Base-by-base conservation (phyloP, 2,797 vertebrate species). In the Sebastes hopkinsi region DNA sequence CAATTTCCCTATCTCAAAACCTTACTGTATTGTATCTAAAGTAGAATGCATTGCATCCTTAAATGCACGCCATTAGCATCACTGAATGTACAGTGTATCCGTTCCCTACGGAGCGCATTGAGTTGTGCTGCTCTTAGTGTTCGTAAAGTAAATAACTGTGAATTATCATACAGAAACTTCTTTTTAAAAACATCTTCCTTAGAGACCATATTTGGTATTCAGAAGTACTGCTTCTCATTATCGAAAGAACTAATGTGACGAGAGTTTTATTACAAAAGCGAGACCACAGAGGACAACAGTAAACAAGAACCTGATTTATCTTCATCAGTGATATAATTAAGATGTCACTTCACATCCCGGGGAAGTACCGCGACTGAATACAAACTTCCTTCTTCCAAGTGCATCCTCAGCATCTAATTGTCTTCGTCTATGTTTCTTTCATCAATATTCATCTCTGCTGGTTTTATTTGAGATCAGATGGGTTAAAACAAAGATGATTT, bases 321-420 rank as follows among this genome's bases (percentile, higher is more conserved):
- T 82, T 90, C 72, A 91, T 90, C 83, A 87, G 58, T 74, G 77
- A 72, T 80, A 69, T 72, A 84, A 92, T 91, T 91, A 89, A 91
- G 90, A 90, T 89, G 84, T 91, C 87, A 87, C 69, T 87, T 87
- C 61, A 78, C 80, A 87, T 90, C 79, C 74, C 46, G 38, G 38
- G 50, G 66, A 81, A 73, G 75, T 8, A 61, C 81, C 18, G 27
- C 72, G 72, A 25, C 74, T 70, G 79, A 83, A 90, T 86, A 77
- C 81, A 91, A 88, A 89, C 78, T 27, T 74, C 38, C 55, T n/a
- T 16, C 23, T 78, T 87, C 38, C 62, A 56, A 69, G 60, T 77
- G 75, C 70, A 81, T 80, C 55, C 50, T 80, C 81, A 68, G 13
- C 72, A 67, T 77, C 46, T 83, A 86, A 81, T 89, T 88, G 75